phyloP scores from a whole-genome alignment of 2,888 invertebrate species.

The Sinodicranocentrus sp. region DNA sequence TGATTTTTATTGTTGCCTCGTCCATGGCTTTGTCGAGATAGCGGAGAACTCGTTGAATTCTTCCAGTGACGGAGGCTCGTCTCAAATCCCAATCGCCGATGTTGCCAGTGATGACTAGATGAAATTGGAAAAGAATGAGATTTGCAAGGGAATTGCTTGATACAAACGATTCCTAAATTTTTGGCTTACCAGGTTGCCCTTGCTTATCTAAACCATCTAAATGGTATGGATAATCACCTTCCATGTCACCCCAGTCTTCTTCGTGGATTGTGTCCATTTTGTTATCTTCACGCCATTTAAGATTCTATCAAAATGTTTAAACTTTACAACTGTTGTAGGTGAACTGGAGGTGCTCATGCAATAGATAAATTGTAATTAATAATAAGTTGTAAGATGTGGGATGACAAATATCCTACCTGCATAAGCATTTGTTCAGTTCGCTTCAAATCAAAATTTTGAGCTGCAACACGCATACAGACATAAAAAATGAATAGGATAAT shows the following conservation, averaged over 20 bases:
- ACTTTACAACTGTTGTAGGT: background rate
- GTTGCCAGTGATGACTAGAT: slow-evolving; percentile 32
- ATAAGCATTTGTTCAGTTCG: slow-evolving; percentile 43
- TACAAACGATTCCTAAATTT: background rate
- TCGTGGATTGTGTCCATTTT: slow-evolving; percentile 50
- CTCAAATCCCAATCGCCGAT: slow-evolving; percentile 52
- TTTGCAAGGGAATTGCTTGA: background rate
- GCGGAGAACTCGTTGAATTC: slow-evolving; percentile 48
- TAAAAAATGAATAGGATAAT: no score
- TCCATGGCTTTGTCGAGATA: slow-evolving; percentile 57
- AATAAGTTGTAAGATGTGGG: background rate
- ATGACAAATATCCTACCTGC: slow-evolving; percentile 15
- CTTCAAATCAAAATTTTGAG: slow-evolving; percentile 49
- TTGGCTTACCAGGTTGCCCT: slow-evolving; percentile 34
- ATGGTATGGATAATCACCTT: slow-evolving; percentile 39
- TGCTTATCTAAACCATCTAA: slow-evolving; percentile 42
- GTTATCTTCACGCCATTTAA: slow-evolving; percentile 58
- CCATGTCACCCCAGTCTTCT: slow-evolving; percentile 54
- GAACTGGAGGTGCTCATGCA: background rate
- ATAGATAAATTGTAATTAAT: background rate
- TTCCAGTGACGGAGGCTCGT: slow-evolving; percentile 27
- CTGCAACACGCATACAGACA: slow-evolving; percentile 3
- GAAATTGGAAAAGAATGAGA: slow-evolving; percentile 47
- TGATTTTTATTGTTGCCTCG: slow-evolving; percentile 47
- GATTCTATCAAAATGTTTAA: slow-evolving; percentile 26